A percentile compares a stretch with the other conserved stretches of the same genome.
Conservation (phyloP, 2,888 invertebrate genomes). For the Chelonus formosanus region DNA sequence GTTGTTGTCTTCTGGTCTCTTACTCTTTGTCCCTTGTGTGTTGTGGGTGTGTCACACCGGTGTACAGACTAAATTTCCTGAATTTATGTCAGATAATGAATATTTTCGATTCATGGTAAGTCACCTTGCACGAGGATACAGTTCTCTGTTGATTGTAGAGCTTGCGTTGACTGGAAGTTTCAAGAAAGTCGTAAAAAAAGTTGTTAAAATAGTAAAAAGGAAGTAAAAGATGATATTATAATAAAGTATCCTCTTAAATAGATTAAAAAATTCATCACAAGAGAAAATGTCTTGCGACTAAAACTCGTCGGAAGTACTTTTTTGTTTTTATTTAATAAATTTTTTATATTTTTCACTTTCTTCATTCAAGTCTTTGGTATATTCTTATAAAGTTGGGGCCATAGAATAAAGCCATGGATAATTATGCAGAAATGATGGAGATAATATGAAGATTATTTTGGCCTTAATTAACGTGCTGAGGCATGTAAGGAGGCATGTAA, state of each 20-base stretch:
- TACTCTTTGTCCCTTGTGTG: conserved; percentile 14
- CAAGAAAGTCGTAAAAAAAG: background rate
- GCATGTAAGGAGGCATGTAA: conserved; percentile 62
- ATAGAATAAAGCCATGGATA: too few relatives aligned
- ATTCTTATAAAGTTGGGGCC: too few relatives aligned
- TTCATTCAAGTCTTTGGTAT: background rate
- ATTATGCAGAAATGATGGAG: background rate
- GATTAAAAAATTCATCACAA: conserved; percentile 5
- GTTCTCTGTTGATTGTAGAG: background rate
- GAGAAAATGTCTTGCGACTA: background rate
- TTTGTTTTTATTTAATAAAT: background rate
- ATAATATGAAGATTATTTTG: background rate
- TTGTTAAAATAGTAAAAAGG: background rate
- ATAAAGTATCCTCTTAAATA: background rate
- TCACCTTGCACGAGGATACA: conserved; percentile 16
- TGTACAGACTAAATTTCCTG: conserved; percentile 31
- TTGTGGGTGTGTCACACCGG: background rate
- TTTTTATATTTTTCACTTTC: background rate
- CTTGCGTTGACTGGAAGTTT: background rate
- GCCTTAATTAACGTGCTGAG: conserved; percentile 54
- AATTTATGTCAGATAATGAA: conserved; percentile 39
- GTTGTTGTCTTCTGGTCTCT: conserved; percentile 23
- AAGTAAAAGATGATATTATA: too few relatives aligned
- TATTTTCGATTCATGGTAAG: conserved; percentile 34
- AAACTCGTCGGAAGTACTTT: too few relatives aligned